Base-by-base conservation (phyloP, 1,140 invertebrate genomes). In the Probaryconus sp. region DNA sequence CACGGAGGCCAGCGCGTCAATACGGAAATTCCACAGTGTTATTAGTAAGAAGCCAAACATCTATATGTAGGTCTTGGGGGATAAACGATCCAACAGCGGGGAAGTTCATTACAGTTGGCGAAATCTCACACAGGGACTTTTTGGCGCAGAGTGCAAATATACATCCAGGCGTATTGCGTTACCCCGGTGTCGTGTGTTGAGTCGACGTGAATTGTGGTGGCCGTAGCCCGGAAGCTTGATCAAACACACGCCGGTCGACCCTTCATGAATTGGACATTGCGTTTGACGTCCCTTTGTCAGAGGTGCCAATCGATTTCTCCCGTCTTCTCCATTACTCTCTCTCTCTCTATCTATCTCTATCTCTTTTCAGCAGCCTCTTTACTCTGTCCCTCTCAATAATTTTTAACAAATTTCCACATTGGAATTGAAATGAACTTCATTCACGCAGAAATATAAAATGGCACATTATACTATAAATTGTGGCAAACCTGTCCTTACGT, bases 231-330 rank as follows among this genome's bases (percentile, higher is more conserved):
- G 60, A 75, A 70, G 73, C 73, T 76, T 70, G 67, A 71, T 76
- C 67, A 76, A 76, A 76, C 67, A 76, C 53, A 76, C 67, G 61
- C 43, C 65, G 61, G 56, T 35, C 70, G 67, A 78, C 76, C 76
- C 67, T 72, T 67, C 65, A 71, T 78, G 71, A 74, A 71, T 74
- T 70, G 65, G 70, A 71, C 76, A 74, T 78, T 63, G 70, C 71
- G 60, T 74, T 78, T 78, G 47, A 69, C 58, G 64, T 77, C 43
- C 47, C 60, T 75, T 72, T 75, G 76, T 78, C 71, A 71, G 61
- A 67, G 73, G 73, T 76, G 73, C 73, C 73, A 70, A 76, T 70
- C 73, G 73, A 76, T 75, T 78, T 70, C 58, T 58, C 53, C 63
- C 75, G 53, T 51, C 58, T 72, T 71, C 56, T 61, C 58, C 50